Percentiles rank a stretch among this genome's conserved stretches.
These are phyloP conservation scores for Coryphaenoides rupestris DNA, from an alignment of 2,113 vertebrate genomes.

Conservation along the genomic window DNA sequence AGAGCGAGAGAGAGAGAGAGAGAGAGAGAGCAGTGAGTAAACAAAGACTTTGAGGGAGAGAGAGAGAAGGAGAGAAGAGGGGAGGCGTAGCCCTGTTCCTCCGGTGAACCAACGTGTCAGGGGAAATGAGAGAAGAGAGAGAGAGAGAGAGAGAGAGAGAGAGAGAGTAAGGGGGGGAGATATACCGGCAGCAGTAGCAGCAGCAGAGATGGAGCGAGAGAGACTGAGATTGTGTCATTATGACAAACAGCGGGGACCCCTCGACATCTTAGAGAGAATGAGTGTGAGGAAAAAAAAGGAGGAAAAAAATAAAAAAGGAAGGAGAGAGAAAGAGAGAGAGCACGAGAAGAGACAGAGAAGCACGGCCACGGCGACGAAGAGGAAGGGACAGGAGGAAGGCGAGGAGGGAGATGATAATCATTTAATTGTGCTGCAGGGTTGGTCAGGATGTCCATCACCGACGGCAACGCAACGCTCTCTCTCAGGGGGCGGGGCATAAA, in stretches of 20 bases:
- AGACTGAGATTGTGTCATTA: slow-evolving; percentile 65
- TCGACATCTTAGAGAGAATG: slow-evolving; percentile 50
- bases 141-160: slow-evolving; percentile 37
- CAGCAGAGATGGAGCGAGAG: slow-evolving; percentile 13
- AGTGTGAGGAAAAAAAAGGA: slow-evolving; percentile 40
- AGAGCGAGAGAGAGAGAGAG: slow-evolving; percentile 29
- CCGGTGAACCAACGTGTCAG: neutral
- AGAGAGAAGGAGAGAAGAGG: neutral
- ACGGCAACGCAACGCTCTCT: slow-evolving; percentile 40
- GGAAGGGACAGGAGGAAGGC: slow-evolving; percentile 33
- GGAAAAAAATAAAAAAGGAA: slow-evolving; percentile 35
- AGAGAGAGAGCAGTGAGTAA: slow-evolving; percentile 15
- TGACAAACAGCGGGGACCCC: slow-evolving; percentile 62
- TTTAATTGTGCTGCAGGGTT: slow-evolving; percentile 71
- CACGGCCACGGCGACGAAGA: slow-evolving; percentile 16
- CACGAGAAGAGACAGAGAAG: neutral
- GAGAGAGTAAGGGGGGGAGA: neutral
- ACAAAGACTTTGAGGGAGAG: neutral
- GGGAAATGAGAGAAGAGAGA: slow-evolving; percentile 7
- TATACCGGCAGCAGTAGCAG: too few relatives aligned
- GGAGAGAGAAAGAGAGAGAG: slow-evolving; percentile 18
- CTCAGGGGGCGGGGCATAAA: too few relatives aligned
- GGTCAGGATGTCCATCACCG: slow-evolving; percentile 59
- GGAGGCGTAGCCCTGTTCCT: neutral
- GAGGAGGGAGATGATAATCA: slow-evolving; percentile 70